These are phyloP conservation scores for Lacerta agilis DNA, from an alignment of 2,797 vertebrate species.

Conservation along the genomic window DNA sequence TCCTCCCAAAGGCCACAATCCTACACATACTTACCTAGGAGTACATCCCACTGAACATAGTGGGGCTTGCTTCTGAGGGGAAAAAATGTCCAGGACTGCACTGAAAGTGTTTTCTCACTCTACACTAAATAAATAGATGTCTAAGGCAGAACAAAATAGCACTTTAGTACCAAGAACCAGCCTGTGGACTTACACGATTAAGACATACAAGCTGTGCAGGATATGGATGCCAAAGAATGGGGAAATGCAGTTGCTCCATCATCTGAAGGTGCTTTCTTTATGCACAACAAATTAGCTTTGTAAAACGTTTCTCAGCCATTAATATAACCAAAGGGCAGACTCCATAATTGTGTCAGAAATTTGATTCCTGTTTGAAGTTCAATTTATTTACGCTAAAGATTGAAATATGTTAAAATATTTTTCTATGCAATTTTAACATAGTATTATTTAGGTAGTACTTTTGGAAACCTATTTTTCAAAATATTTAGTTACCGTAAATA, in stretches of 20 bases:
- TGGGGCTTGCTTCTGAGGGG: not conserved
- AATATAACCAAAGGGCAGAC: rapidly evolving
- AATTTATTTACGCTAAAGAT: slow-evolving; percentile 18
- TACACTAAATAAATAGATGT: slow-evolving; percentile 23
- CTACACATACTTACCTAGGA: slow-evolving; percentile 6
- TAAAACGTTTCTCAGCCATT: not conserved
- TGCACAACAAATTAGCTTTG: not conserved
- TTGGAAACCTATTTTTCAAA: slow-evolving; percentile 35
- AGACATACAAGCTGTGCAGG: not conserved
- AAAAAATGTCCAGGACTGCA: slow-evolving; percentile 20
- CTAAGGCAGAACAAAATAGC: not conserved
- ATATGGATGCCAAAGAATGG: not conserved
- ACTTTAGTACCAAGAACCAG: not conserved
- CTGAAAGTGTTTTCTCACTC: not conserved
- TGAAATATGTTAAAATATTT: slow-evolving; percentile 36
- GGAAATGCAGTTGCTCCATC: not conserved
- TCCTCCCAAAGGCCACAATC: slow-evolving; percentile 16
- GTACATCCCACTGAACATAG: not conserved
- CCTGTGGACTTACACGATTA: not conserved
- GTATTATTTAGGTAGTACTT: slow-evolving; percentile 18
- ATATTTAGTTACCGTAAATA: slow-evolving; percentile 38
- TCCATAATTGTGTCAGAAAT: not conserved
- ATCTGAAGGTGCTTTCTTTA: not conserved
- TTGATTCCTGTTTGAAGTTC: slow-evolving; percentile 6
- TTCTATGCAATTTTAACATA: slow-evolving; percentile 24